Percentiles rank a stretch among this genome's conserved stretches.
These are phyloP conservation scores for Volucella inanis DNA, from an alignment of 2,888 invertebrate genomes.

Conservation along the genomic window DNA sequence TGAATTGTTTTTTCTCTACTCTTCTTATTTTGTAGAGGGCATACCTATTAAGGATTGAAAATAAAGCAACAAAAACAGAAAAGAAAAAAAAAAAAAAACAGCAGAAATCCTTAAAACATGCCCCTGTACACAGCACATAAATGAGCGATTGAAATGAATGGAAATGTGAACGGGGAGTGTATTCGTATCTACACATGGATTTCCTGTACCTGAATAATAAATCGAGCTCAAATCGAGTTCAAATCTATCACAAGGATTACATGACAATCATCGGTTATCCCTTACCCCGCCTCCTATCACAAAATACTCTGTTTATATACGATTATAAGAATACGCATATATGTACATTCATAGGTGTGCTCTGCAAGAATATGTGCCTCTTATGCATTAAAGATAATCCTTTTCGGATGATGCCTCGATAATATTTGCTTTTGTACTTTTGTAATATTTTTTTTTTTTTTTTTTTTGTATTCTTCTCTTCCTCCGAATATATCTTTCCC, in stretches of 20 bases:
- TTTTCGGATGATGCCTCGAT: slow-evolving; percentile 58
- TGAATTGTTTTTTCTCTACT: slow-evolving; percentile 4
- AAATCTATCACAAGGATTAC: slow-evolving; percentile 70
- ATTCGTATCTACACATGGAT: slow-evolving; percentile 41
- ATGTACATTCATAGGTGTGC: slow-evolving; percentile 9
- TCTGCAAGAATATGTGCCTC: background rate
- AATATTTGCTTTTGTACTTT: slow-evolving; percentile 59
- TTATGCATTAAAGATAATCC: slow-evolving; percentile 68
- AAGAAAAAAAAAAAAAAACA: slow-evolving; percentile 9
- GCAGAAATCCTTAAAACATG: slow-evolving; percentile 17
- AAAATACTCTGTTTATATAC: background rate
- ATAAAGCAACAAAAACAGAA: background rate
- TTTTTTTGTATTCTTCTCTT: background rate
- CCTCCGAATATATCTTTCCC: slow-evolving; percentile 1
- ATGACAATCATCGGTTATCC: slow-evolving; percentile 52
- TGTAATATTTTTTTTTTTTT: slow-evolving; percentile 28
- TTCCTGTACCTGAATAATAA: slow-evolving; percentile 74
- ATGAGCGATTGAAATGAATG: slow-evolving; percentile 24
- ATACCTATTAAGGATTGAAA: slow-evolving; percentile 63
- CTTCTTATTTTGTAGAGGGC: slow-evolving; percentile 47
- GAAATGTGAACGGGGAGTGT: slow-evolving; percentile 6
- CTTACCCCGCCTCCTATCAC: slow-evolving; percentile 21
- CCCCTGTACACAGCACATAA: slow-evolving; percentile 22
- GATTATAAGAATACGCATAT: slow-evolving; percentile 1
- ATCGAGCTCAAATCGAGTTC: slow-evolving; percentile 68